A percentile compares a stretch with the other conserved stretches of the same genome.
Evolutionary conservation across 2,888 invertebrate species (phyloP).

Genomic region (Mycalesis mineus): DNA sequence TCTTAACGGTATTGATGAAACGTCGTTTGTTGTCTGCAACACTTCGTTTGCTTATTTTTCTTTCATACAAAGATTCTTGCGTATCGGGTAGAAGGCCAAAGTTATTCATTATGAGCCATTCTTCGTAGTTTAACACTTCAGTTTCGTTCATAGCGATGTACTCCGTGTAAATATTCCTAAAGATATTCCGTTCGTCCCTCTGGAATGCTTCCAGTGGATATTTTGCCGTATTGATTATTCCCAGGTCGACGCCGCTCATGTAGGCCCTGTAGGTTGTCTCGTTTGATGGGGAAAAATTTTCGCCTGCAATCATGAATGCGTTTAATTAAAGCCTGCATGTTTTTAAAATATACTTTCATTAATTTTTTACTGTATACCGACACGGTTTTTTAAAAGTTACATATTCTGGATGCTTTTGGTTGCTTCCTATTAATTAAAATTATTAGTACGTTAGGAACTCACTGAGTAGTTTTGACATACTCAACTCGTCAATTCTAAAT

Average conservation of each 20-base stretch:
- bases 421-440: background rate
- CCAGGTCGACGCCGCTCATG: constrained; percentile 46
- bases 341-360: constrained; percentile 6
- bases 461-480: too few species aligned
- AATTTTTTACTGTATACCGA: constrained; percentile 16
- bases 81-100: constrained; percentile 52
- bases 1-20: constrained; percentile 48
- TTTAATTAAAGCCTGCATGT: constrained; percentile 10
- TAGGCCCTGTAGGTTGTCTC: constrained; percentile 41
- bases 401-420: background rate
- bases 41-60: constrained; percentile 48
- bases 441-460: background rate
- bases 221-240: constrained; percentile 58
- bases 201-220: constrained; percentile 49
- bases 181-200: constrained; percentile 48
- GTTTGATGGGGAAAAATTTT: constrained; percentile 34
- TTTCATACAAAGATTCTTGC: constrained; percentile 48
- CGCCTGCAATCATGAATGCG: constrained; percentile 35
- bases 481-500: too few species aligned
- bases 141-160: constrained; percentile 41
- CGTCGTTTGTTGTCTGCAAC: constrained; percentile 46
- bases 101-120: constrained; percentile 59
- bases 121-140: constrained; percentile 47
- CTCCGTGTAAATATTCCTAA: constrained; percentile 46
- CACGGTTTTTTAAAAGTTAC: constrained; percentile 10